Conservation (phyloP, 2,113 vertebrate species). For the Rattus norvegicus region GRCr8 NC_086024.1:94233501-94234000, state of each 20-base stretch:
- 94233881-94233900: slow-evolving; percentile 92
- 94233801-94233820: slow-evolving; percentile 94
- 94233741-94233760: slow-evolving; percentile 90
- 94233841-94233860: slow-evolving; percentile 93
- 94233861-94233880: slow-evolving; percentile 97
- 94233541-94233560: slow-evolving; percentile 7
- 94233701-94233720: slow-evolving; percentile 89
- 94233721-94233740: slow-evolving; percentile 92
- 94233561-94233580: slow-evolving; percentile 34
- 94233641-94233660: slow-evolving; percentile 92
- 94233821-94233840: slow-evolving; percentile 92
- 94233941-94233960: slow-evolving; percentile 88
- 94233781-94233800: slow-evolving; percentile 92
- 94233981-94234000: slow-evolving; percentile 91
- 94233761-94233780: slow-evolving; percentile 92
- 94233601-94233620: slow-evolving; percentile 92
- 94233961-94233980: slow-evolving; percentile 85
- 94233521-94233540: slow-evolving; percentile 55
- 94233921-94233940: slow-evolving; percentile 95
- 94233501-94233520: not conserved
- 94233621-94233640: slow-evolving; percentile 92
- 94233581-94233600: slow-evolving; percentile 21
- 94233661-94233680: slow-evolving; percentile 96
- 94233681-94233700: slow-evolving; percentile 91
- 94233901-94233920: slow-evolving; percentile 88